Base-by-base conservation (phyloP, 2,888 invertebrate genomes). In the Onthophagus sagittarius region DNA sequence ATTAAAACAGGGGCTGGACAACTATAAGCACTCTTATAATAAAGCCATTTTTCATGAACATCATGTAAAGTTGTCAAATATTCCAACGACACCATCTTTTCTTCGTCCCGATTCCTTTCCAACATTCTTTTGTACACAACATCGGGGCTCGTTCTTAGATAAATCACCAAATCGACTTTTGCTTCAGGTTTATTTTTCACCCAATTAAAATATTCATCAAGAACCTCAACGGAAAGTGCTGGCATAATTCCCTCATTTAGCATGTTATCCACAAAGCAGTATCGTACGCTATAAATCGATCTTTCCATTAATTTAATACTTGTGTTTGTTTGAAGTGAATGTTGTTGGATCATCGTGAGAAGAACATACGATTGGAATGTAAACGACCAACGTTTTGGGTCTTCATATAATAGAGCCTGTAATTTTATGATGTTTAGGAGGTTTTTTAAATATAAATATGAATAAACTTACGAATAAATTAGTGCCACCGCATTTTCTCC, bases 291-390 rank as follows among this genome's bases (percentile, higher is more conserved):
- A 74, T 82, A 85, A 15, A 86, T 78, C 0, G 92, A 92, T 73
- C 92, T 83, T 81, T 93, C 92, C 88, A 92, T 90, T 76, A 92
- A 82, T 84, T 91, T 92, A 31, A 91, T 86, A 0, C 88, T 86
- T 39, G 82, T 80, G 7, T 77, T 73, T 2, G 85, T 86, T 74
- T 82, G 78, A 63, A 87, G 86, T 0, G 88, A 88, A 82, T 95
- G 95, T 71, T 91, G 89, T 81, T 94, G 89, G 31, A 94, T 84
- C 87, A 95, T 91, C 15, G 93, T 94, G 69, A 95, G 87, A 81
- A 94, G 93, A 0, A 95, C 94, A 80, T 94, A 94, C 5, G 93
- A 92, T 84, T 95, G 94, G 83, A 95, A 95, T 2, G 93, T 87
- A 80, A 93, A 91, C 71, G 90, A 90, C 91, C 94, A 94, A 76